Conservation (phyloP, 2,888 invertebrate genomes). For the Ectemnius lituratus region DNA sequence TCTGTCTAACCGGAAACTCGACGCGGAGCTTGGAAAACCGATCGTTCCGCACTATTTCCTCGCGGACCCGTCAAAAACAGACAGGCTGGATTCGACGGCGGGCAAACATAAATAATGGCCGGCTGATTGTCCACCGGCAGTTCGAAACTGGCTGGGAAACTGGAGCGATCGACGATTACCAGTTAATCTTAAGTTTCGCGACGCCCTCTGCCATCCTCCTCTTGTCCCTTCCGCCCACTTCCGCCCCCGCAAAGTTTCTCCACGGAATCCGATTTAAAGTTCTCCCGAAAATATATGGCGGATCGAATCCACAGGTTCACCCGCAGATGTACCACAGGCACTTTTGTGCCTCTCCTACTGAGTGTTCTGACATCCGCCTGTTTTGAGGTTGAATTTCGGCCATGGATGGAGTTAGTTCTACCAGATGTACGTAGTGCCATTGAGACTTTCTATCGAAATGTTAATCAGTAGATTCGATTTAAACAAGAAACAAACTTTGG, state of each 20-base stretch:
- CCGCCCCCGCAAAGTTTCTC: conserved; percentile 9
- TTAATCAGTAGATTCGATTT: too few species aligned
- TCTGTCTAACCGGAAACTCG: neutral
- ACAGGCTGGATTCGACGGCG: conserved; percentile 2
- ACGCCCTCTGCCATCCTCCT: too few species aligned
- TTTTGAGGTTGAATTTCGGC: too few species aligned
- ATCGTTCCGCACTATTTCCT: conserved; percentile 1
- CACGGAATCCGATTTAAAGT: conserved; percentile 27
- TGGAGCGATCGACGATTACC: conserved; percentile 38
- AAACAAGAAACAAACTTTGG: too few species aligned
- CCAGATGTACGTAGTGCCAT: too few species aligned
- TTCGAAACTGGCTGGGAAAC: conserved; percentile 19
- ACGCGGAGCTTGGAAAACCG: neutral
- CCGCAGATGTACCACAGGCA: too few species aligned
- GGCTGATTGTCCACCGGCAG: neutral
- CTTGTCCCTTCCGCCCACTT: too few species aligned
- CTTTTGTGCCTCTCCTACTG: too few species aligned
- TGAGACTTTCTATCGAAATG: too few species aligned
- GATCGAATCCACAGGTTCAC: too few species aligned
- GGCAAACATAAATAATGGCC: conserved; percentile 2
- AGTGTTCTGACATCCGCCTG: too few species aligned
- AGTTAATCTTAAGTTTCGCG: conserved; percentile 34
- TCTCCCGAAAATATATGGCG: conserved; percentile 20
- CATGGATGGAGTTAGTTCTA: too few species aligned
- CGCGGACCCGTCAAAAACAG: conserved; percentile 4